A percentile compares a stretch with the other conserved stretches of the same genome.
phyloP scores from a whole-genome alignment of 1,140 invertebrate species.

The Drosophila persimilis region DNA sequence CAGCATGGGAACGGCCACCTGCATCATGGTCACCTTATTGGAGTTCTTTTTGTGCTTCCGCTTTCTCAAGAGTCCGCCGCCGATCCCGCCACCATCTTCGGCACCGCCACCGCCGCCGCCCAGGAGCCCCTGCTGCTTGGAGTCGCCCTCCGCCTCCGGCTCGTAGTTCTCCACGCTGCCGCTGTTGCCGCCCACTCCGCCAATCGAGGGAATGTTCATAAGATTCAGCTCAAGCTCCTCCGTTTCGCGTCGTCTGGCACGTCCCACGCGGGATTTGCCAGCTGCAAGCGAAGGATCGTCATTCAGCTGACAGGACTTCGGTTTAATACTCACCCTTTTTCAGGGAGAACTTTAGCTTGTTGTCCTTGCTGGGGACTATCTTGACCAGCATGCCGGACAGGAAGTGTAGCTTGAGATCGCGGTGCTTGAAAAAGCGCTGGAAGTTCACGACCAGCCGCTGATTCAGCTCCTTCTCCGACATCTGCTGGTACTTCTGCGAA shows the following conservation, averaged over 20 bases:
- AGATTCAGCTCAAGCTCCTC: conserved; percentile 60
- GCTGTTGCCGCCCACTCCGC: conserved; percentile 47
- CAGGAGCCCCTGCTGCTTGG: conserved; percentile 55
- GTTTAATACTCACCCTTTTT: conserved; percentile 64
- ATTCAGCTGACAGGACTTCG: not conserved
- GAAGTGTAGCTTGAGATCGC: conserved; percentile 80
- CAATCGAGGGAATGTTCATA: conserved; percentile 56
- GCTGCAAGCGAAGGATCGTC: conserved; percentile 10
- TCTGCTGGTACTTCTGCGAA: conserved; percentile 56
- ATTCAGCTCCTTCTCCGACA: conserved; percentile 76
- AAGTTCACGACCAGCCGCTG: conserved; percentile 68
- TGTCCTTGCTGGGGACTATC: conserved; percentile 79
- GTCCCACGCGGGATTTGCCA: conserved; percentile 53
- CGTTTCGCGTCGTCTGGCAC: conserved; percentile 56
- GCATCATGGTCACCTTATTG: conserved; percentile 68
- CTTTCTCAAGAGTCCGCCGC: conserved; percentile 35
- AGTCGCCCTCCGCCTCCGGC: conserved; percentile 62
- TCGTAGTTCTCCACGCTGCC: conserved; percentile 62
- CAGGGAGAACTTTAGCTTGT: conserved; percentile 73
- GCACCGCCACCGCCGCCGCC: conserved; percentile 27
- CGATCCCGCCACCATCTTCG: conserved; percentile 17
- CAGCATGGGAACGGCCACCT: conserved; percentile 79
- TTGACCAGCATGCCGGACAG: conserved; percentile 76
- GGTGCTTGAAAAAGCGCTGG: conserved; percentile 77
- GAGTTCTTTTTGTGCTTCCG: conserved; percentile 62